Evolutionary conservation across 2,888 invertebrate genomes (phyloP), one percentile per base, ranked within the genome.

Genomic region (Palloptera scutellata): DNA sequence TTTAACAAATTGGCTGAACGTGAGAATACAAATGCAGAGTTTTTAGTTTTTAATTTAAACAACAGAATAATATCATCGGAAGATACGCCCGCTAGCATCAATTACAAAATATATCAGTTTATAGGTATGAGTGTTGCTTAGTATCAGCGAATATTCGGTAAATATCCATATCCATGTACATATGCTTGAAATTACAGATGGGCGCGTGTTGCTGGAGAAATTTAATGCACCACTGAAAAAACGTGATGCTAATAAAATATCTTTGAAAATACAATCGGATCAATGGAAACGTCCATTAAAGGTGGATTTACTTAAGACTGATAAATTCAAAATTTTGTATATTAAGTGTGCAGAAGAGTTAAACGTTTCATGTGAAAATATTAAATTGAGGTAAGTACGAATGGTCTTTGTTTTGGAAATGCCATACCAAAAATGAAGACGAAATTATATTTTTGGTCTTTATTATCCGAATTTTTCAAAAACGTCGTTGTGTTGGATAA

Each of bases 321-420:
- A 83, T 13, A 57, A 68, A 11, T 80, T 84, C 59, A 79, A 77
- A 53, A 74, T 81, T 42, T 70, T 83, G 0, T 80, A 79, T 41
- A 79, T 79, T 11, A 81, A 82, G 71, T 82, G 81, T 65, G 75
- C 82, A 0, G 84, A 84, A 57, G 81, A 83, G 69, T 69, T 83
- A 10, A 77, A 81, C 52, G 65, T 76, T 43, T 66, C 70, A 11
- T 58, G 60, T 41, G 72, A 75, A 40, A 67, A 64, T 71, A 70
- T 68, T 30, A 73, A 72, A 64, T 70, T 58, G 58, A 73, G 20
- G 75, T 76, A 65, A 58, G 54, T 58, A 55, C 30, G 30, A 30
- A 30, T 30, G 30, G 30, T 30, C 6, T 30, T 4, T 30, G 30
- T 30, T 4, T 4, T 2, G 30, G 30, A 2, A 30, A 30, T 4